A percentile compares a stretch with the other conserved stretches of the same genome.
These are phyloP conservation scores for Philopedon plagiatum DNA, from an alignment of 2,888 invertebrate genomes.

Conservation along the genomic window DNA sequence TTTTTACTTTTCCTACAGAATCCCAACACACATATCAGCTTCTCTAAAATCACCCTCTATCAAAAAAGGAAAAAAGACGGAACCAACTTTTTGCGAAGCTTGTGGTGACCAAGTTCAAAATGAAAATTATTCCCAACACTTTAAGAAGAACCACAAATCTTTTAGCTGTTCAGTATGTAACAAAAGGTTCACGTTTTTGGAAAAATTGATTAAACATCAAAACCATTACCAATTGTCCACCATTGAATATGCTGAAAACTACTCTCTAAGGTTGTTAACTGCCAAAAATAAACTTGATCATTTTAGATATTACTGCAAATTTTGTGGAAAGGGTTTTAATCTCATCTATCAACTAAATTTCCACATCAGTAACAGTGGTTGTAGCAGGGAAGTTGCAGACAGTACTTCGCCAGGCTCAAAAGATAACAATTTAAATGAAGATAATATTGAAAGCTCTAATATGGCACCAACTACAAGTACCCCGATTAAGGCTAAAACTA, in stretches of 20 bases:
- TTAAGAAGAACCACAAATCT: background rate
- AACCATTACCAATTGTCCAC: background rate
- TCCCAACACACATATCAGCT: too few relatives aligned
- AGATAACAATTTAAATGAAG: background rate
- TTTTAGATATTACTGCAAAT: slow-evolving; percentile 8
- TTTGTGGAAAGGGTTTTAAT: slow-evolving; percentile 13
- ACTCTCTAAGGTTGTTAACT: background rate
- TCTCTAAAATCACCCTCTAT: too few relatives aligned
- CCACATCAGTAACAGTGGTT: background rate
- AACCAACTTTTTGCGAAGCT: slow-evolving; percentile 4
- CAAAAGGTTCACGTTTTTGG: background rate
- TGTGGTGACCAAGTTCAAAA: background rate
- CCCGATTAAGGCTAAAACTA: background rate
- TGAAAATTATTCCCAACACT: background rate
- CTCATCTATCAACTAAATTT: background rate
- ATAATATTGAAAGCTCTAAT: background rate
- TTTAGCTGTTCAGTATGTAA: slow-evolving; percentile 8
- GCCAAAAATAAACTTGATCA: background rate
- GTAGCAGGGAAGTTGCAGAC: background rate
- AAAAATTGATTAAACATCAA: background rate
- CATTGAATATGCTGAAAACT: slow-evolving; percentile 5
- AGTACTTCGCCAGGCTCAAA: background rate
- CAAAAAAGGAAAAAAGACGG: background rate
- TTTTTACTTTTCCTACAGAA: too few relatives aligned
- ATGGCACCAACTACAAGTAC: background rate